Evolutionary conservation across 2,888 invertebrate species (phyloP).

Genomic region (Pemphredon lugubris): DNA sequence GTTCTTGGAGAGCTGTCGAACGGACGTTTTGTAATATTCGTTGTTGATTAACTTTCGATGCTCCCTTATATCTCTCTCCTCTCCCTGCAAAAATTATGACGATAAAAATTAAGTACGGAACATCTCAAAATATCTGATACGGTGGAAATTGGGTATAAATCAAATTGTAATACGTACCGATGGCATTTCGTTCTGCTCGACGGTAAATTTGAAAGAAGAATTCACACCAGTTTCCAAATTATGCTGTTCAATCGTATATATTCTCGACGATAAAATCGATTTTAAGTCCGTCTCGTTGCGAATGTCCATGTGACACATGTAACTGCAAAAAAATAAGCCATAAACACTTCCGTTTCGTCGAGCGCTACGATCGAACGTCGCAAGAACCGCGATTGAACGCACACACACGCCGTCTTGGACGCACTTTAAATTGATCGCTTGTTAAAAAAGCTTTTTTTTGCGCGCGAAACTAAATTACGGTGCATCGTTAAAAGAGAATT

Average conservation of each 20-base stretch:
- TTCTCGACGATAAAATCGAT: slow-evolving; percentile 82
- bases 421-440: no score
- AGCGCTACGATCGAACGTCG: no score
- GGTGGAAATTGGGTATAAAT: background rate
- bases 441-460: no score
- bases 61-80: slow-evolving; percentile 80
- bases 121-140: background rate
- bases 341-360: no score
- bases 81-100: slow-evolving; percentile 29
- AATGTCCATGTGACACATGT: slow-evolving; percentile 82
- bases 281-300: slow-evolving; percentile 80
- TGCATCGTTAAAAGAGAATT: no score
- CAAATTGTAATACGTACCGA: slow-evolving; percentile 50
- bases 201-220: slow-evolving; percentile 80
- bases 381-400: no score
- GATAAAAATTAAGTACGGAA: background rate
- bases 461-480: no score
- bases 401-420: no score
- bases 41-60: slow-evolving; percentile 83
- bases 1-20: slow-evolving; percentile 83
- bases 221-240: slow-evolving; percentile 60
- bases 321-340: slow-evolving; percentile 81
- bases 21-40: slow-evolving; percentile 83
- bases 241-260: slow-evolving; percentile 82
- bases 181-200: slow-evolving; percentile 75